Evolutionary conservation across 2,888 invertebrate species (phyloP).

Genomic region (Pelosia muscerda): DNA sequence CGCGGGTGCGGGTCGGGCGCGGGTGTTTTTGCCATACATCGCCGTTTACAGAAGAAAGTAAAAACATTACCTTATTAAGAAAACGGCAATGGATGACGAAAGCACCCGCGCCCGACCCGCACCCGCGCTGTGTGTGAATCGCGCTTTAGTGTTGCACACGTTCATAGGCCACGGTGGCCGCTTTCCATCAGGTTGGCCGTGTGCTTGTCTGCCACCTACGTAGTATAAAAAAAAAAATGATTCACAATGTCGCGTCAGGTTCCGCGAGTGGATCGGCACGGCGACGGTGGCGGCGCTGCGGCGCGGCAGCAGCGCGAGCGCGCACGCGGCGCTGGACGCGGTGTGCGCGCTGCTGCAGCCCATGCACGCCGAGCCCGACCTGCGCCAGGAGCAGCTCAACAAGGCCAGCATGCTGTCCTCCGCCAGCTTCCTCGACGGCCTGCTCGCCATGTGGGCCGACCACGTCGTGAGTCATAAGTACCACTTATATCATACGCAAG

Average conservation of each 20-base stretch:
- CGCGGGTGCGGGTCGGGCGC: too few relatives aligned
- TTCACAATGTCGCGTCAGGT: conserved; percentile 86
- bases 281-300: conserved; percentile 97
- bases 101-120: too few relatives aligned
- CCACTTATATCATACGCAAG: background rate
- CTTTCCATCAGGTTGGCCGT: too few relatives aligned
- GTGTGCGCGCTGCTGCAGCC: conserved; percentile 99
- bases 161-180: too few relatives aligned
- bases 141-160: too few relatives aligned
- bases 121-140: too few relatives aligned
- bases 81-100: too few relatives aligned
- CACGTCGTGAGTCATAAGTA: conserved; percentile 95
- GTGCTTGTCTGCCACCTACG: too few relatives aligned
- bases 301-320: conserved; percentile 94
- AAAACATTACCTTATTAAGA: too few relatives aligned
- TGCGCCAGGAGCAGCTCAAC: conserved; percentile 99
- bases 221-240: too few relatives aligned
- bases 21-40: too few relatives aligned
- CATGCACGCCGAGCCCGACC: conserved; percentile 98
- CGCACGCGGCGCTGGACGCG: conserved; percentile 98
- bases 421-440: conserved; percentile 95
- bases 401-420: conserved; percentile 98
- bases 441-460: conserved; percentile 97
- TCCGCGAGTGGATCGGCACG: conserved; percentile 97
- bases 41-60: too few relatives aligned